Evolutionary conservation across 2,888 invertebrate species (phyloP), one percentile per base, ranked within the genome.

Genomic region (Philereme transversata): DNA sequence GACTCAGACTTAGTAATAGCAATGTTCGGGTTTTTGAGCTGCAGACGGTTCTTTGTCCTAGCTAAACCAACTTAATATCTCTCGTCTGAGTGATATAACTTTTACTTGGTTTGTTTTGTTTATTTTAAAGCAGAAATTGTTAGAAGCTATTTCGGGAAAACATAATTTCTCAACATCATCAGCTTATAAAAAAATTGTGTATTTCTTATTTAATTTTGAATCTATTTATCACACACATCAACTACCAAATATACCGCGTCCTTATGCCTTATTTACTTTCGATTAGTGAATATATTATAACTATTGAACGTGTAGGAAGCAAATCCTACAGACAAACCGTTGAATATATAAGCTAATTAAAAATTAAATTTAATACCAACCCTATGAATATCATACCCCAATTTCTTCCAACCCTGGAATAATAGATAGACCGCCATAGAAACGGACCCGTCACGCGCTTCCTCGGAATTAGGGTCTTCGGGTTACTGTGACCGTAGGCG

Each of bases 401-500:
- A 40, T 48, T 46, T 48, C 47, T 51, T 38, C 49, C 63, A 63
- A n/a, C 56, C 56, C 63, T 59, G 59, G 63, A 59, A 63, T 63
- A 56, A 63, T 63, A 63, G 58, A 62, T 62, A 62, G 62, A 51
- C 59, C 56, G 51, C 50, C 59, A 56, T 59, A 56, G 62, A 56
- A 58, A 38, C 51, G 41, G 60, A 41, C 41, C 46, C 45, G 62
- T 63, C 62, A 63, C 63, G 59, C 55, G 52, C 38, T 54, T 45
- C 55, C 51, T 59, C 45, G 49, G 38, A 63, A 63, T 63, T 56
- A 63, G 59, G 63, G 63, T 63, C 63, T 59, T 53, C 35, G 56
- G 63, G 63, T 63, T 58, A 58, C 62, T 63, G 63, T 56, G 59
- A 59, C 63, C 63, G 63, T 56, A 52, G 63, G 59, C 63, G 59